Base-by-base conservation (phyloP, 2,888 invertebrate genomes). In the Trileptium ribeirensis region DNA sequence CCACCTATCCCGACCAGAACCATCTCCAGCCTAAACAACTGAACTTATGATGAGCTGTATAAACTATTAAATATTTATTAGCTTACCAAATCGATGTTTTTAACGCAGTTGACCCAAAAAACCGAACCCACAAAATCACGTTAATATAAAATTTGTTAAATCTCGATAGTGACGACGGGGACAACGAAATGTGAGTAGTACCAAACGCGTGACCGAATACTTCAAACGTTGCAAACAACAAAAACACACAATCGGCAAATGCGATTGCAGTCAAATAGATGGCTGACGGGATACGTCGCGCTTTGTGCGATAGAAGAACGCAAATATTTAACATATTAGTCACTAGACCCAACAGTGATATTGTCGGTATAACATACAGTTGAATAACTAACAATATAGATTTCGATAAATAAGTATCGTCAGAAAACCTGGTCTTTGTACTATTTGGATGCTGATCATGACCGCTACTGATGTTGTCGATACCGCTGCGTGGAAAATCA, bases 31-130 rank as follows among this genome's bases (percentile, higher is more conserved):
- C n/a, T n/a, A n/a, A n/a, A n/a, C n/a, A n/a, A n/a, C n/a, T n/a
- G n/a, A n/a, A n/a, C n/a, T n/a, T n/a, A n/a, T n/a, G n/a, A n/a
- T n/a, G n/a, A n/a, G n/a, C n/a, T n/a, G n/a, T n/a, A n/a, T n/a
- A n/a, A n/a, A 24, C 24, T 3, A 79, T 1, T 39, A 40, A 64
- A 81, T 81, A 37, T 19, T 8, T n/a, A 40, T 67, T 19, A 70
- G 84, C 87, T 84, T 83, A 88, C 88, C 88, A 81, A 31, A 88
- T 87, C 74, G 86, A 86, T 67, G 86, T 85, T 81, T 87, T 87
- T 84, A 87, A 88, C 82, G 86, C 86, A 2, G 88, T 86, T 0
- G 87, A 87, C n/a, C 87, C 87, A 31, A 88, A 77, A 29, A 86
- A 85, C 79, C 88, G 83, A 24, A 87, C 83, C 83, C 86, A 87